A percentile compares a stretch with the other conserved stretches of the same genome.
Evolutionary conservation across 2,797 vertebrate species (phyloP).

Genomic region (Xyrichtys novacula): DNA sequence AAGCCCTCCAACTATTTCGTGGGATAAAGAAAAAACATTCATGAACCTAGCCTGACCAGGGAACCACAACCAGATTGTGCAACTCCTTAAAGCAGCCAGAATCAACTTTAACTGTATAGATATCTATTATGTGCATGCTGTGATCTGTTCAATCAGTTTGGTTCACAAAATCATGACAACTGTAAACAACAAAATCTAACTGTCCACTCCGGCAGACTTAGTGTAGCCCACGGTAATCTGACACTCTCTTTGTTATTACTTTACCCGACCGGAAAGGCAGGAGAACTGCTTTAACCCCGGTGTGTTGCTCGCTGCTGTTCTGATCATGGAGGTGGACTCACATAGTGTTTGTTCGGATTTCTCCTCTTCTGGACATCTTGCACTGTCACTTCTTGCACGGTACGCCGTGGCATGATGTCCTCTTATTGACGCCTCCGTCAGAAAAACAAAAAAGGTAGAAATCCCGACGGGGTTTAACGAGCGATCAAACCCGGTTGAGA

Average conservation of each 20-base stretch:
- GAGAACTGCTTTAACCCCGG: constrained; percentile 5
- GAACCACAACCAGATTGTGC: neutral
- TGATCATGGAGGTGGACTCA: constrained; percentile 59
- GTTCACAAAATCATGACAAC: neutral
- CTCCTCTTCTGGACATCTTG: constrained; percentile 88
- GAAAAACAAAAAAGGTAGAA: constrained; percentile 19
- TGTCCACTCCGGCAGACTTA: too few species aligned
- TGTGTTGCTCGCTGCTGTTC: constrained; percentile 28
- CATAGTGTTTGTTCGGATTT: constrained; percentile 89
- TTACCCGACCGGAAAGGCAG: constrained; percentile 38
- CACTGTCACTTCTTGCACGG: constrained; percentile 86
- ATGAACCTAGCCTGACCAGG: too few species aligned
- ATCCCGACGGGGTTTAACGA: constrained; percentile 23
- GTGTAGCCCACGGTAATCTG: constrained; percentile 76
- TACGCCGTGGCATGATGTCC: constrained; percentile 85
- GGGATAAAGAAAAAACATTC: too few species aligned
- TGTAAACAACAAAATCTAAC: neutral
- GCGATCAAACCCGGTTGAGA: constrained; percentile 62
- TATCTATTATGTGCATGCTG: neutral
- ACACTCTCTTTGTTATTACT: constrained; percentile 81
- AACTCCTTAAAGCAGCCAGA: neutral
- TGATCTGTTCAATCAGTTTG: neutral
- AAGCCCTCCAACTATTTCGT: too few species aligned
- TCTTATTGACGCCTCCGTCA: constrained; percentile 42
- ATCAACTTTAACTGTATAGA: neutral